phyloP scores from a whole-genome alignment of 2,113 vertebrate species.

The Cercocebus atys region DNA sequence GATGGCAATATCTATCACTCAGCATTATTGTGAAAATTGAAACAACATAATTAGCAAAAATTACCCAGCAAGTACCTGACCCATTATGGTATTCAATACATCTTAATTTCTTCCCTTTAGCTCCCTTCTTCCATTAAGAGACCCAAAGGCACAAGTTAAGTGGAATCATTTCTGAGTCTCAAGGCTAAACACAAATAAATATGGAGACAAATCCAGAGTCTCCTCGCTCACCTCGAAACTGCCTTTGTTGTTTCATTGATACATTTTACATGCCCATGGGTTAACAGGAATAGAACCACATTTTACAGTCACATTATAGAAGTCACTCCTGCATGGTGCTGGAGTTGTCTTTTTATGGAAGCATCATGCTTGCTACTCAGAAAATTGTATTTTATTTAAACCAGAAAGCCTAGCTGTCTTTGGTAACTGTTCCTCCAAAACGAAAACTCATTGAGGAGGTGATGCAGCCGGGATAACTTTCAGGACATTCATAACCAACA shows the following conservation, averaged over 20 bases:
- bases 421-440: background rate
- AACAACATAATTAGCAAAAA: background rate
- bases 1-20: background rate
- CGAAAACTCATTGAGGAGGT: constrained; percentile 13
- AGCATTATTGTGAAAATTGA: background rate
- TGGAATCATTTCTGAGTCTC: background rate
- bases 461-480: background rate
- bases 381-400: background rate
- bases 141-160: background rate
- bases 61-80: background rate
- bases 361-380: background rate
- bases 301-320: background rate
- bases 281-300: background rate
- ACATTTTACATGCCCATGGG: background rate
- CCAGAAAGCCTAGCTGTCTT: background rate
- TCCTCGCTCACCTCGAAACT: background rate
- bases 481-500: background rate
- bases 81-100: background rate
- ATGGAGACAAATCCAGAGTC: background rate
- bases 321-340: background rate
- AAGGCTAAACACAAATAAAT: background rate
- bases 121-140: background rate
- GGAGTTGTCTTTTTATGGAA: background rate
- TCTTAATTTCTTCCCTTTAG: background rate
- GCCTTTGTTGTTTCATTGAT: background rate